phyloP scores from a whole-genome alignment of 2,888 invertebrate species.

The Stenotaenia linearis region DNA sequence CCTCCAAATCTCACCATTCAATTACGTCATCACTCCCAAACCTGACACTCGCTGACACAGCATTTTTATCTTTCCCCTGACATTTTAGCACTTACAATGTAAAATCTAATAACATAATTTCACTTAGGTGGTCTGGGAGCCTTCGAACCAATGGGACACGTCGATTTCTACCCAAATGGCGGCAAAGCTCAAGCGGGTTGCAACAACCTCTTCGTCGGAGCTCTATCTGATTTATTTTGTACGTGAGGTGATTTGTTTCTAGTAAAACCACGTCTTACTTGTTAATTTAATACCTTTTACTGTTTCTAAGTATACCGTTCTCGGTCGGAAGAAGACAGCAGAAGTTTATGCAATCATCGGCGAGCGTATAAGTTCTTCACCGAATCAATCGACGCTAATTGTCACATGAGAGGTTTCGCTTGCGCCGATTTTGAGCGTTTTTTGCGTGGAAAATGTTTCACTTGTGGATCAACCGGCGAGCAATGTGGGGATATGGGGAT shows the following conservation, averaged over 20 bases:
- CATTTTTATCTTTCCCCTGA: no score
- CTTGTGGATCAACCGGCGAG: conserved; percentile 54
- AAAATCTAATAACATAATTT: no score
- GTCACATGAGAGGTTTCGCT: conserved; percentile 84
- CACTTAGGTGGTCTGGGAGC: conserved; percentile 69
- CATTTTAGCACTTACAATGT: no score
- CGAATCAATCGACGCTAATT: conserved; percentile 71
- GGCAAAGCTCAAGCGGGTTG: conserved; percentile 78
- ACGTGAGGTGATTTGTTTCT: conserved; percentile 28
- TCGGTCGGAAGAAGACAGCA: not conserved
- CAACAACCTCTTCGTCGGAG: conserved; percentile 77
- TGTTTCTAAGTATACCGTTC: conserved; percentile 27
- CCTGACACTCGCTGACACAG: no score
- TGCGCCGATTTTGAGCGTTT: conserved; percentile 80
- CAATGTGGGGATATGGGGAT: conserved; percentile 89
- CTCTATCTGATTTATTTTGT: conserved; percentile 47
- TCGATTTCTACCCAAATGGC: conserved; percentile 88
- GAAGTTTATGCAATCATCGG: conserved; percentile 57
- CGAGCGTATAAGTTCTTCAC: conserved; percentile 74
- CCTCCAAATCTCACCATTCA: no score
- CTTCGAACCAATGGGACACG: conserved; percentile 73
- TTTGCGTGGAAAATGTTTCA: conserved; percentile 68
- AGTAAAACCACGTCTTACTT: not conserved
- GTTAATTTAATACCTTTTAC: not conserved
- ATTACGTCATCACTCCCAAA: no score